phyloP scores from a whole-genome alignment of 2,113 vertebrate genomes.

The Thamnaconus septentrionalis region DNA sequence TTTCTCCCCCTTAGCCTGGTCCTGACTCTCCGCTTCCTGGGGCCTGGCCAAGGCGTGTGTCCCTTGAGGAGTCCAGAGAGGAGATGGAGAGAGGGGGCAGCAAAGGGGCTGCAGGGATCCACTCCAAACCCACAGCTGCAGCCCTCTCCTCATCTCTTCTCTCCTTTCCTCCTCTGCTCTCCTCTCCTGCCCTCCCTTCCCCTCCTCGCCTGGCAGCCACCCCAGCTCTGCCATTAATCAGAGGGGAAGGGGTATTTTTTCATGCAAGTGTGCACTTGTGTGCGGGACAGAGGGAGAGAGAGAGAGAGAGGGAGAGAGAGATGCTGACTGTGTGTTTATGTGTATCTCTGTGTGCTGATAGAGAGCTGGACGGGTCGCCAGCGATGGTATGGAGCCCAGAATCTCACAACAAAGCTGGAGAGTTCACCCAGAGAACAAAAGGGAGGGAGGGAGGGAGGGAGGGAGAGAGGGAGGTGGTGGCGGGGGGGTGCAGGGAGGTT shows the following conservation, averaged over 20 bases:
- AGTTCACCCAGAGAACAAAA: conserved; percentile 81
- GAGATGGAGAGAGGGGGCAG: conserved; percentile 77
- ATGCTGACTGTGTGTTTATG: conserved; percentile 52
- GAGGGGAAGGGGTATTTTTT: conserved; percentile 56
- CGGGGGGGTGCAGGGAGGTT: conserved; percentile 25
- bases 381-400: conserved; percentile 77
- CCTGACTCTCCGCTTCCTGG: conserved; percentile 78
- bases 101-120: conserved; percentile 66
- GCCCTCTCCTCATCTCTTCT: conserved; percentile 25
- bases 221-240: conserved; percentile 79
- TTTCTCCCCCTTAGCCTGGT: conserved; percentile 72
- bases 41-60: conserved; percentile 75
- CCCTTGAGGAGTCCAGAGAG: conserved; percentile 73
- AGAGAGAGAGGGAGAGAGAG: conserved; percentile 21
- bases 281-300: background rate
- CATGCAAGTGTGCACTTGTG: conserved; percentile 43
- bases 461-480: background rate
- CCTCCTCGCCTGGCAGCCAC: conserved; percentile 69
- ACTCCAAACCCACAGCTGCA: conserved; percentile 78
- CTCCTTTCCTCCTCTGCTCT: too few relatives aligned
- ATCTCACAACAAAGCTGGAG: conserved; percentile 76
- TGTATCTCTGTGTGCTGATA: conserved; percentile 63
- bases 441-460: conserved; percentile 62
- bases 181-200: too few relatives aligned
- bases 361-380: conserved; percentile 62